These are phyloP conservation scores for Molossus molossus DNA, from an alignment of 2,797 vertebrate species.

Conservation along the genomic window DNA sequence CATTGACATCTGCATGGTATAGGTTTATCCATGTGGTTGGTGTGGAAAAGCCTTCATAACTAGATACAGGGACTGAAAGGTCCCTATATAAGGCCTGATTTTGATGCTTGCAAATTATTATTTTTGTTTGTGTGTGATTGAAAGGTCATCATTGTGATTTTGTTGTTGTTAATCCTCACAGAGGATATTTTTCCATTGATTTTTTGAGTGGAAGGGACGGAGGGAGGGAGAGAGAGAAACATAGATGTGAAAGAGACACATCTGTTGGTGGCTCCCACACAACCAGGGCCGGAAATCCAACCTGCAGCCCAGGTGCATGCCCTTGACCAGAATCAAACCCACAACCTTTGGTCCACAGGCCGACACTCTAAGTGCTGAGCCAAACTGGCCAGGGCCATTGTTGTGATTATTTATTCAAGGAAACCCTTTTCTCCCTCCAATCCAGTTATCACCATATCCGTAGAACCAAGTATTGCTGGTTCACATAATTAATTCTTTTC, in stretches of 20 bases:
- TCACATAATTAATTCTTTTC: background rate
- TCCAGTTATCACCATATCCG: background rate
- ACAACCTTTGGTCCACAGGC: too few species aligned
- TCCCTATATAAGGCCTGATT: background rate
- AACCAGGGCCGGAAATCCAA: too few species aligned
- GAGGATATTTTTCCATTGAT: too few species aligned
- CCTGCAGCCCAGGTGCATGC: too few species aligned
- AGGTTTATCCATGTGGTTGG: background rate
- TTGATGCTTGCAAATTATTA: background rate
- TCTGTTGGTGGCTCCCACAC: too few species aligned
- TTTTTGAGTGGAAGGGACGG: too few species aligned
- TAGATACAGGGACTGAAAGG: background rate
- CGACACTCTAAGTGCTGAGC: too few species aligned
- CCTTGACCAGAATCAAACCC: too few species aligned
- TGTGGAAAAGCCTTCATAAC: background rate
- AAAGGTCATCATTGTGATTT: background rate
- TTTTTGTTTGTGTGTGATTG: background rate
- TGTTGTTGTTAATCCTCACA: too few species aligned
- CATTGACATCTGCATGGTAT: background rate
- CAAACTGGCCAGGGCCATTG: background rate
- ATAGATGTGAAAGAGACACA: too few species aligned
- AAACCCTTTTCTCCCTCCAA: background rate
- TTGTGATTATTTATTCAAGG: background rate
- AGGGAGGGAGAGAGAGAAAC: too few species aligned
- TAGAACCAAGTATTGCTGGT: background rate